Conservation (phyloP, 2,113 vertebrate species). For the Sialia sialis region DNA sequence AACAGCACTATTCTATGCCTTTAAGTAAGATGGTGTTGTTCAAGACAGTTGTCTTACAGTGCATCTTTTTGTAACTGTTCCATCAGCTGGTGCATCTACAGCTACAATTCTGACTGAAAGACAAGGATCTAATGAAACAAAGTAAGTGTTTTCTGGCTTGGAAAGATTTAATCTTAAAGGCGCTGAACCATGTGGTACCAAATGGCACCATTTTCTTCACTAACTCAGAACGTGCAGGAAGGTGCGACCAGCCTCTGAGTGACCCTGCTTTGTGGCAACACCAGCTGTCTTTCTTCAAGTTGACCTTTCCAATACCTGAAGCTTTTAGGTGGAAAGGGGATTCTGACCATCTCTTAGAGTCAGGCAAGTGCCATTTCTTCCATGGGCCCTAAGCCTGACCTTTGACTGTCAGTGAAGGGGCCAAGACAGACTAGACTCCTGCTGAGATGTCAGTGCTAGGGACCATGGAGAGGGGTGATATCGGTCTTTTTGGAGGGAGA, state of each 20-base stretch:
- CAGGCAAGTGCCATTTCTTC: background rate
- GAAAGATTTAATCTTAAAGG: background rate
- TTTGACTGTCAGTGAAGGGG: background rate
- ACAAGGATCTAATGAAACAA: background rate
- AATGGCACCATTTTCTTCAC: background rate
- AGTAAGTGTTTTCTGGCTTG: background rate
- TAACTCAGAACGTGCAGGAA: background rate
- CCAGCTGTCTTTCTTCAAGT: background rate
- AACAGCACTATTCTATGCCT: background rate
- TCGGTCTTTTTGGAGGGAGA: background rate
- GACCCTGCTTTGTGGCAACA: background rate
- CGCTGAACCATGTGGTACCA: background rate
- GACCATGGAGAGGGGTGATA: background rate
- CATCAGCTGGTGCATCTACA: background rate
- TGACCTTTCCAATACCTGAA: background rate
- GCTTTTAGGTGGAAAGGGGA: background rate
- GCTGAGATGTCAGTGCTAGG: background rate
- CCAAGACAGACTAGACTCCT: background rate
- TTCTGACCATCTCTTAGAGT: background rate
- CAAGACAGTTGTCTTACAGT: background rate
- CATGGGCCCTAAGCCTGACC: background rate
- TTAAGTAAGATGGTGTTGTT: background rate
- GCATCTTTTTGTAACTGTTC: background rate
- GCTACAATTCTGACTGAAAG: background rate
- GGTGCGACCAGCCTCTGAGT: background rate